Base-by-base conservation (phyloP, 2,797 vertebrate genomes). In the Heteromormyrus szaboi region DNA sequence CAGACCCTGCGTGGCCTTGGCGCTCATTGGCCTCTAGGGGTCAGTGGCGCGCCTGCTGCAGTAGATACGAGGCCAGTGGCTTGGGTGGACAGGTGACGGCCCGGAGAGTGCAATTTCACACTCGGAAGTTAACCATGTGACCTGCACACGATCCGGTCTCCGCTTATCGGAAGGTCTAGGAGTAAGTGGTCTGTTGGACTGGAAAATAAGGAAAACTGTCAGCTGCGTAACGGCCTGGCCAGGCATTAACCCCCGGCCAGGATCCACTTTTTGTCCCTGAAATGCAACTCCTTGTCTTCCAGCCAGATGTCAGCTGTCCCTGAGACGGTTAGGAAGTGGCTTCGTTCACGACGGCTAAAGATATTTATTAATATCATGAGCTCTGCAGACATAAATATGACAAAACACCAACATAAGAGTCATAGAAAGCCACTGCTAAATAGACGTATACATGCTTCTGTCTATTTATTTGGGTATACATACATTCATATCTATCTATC, bases 271-370 rank as follows among this genome's bases (percentile, higher is more conserved):
- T 29, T 65, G 62, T 65, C 62, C 62, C 9, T 29, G 72, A 89
- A 54, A 85, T 85, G 46, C 22, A 51, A 9, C 17, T 6, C 37
- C 6, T 29, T 84, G 88, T 79, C 86, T 62, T 72, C 48, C 46
- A 48, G 41, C 19, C 19, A 83, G 79, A 3, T 48, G 79, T 48
- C 46, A 72, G 48, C 89, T 89, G 89, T 89, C 72, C 85, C 46
- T 88, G 90, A 84, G 72, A 92, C 8, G 22, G 76, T 91, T 90
- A 92, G 89, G 85, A 84, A 68, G 89, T 84, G 89, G 88, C 88
- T 91, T 90, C 59, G 85, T 91, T 91, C 85, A 88, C 14, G 65
- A 89, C 7, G 50, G 46, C 53, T 11, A 65, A 88, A 86, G 51
- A 87, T 89, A 59, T 65, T 65, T 29, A 29, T 65, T 65, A 29